phyloP scores from a whole-genome alignment of 2,888 invertebrate genomes.

The Globia sparganii region DNA sequence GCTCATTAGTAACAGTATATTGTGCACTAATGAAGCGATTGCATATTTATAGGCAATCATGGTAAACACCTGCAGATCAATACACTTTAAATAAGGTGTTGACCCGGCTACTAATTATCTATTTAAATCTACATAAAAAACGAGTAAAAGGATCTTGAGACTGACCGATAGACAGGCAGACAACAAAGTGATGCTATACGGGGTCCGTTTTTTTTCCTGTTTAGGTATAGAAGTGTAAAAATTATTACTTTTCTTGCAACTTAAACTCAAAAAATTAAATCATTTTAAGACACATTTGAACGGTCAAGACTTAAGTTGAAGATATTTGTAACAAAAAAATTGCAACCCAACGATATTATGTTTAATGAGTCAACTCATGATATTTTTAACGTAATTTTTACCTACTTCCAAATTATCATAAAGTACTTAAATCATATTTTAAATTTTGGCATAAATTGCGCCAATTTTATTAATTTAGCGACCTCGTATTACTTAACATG shows the following conservation, averaged over 20 bases:
- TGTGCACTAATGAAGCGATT: conserved; percentile 30
- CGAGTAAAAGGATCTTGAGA: neutral
- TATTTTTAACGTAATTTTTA: neutral
- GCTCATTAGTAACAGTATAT: conserved; percentile 36
- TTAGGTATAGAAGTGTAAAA: neutral
- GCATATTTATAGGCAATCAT: conserved; percentile 18
- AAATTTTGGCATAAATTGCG: neutral
- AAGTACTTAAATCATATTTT: neutral
- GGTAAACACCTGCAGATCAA: conserved; percentile 20
- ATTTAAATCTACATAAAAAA: neutral
- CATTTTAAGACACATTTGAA: neutral
- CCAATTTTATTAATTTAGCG: neutral
- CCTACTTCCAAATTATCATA: neutral
- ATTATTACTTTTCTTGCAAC: neutral
- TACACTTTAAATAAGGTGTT: conserved; percentile 3
- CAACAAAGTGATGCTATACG: neutral
- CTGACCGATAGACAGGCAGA: neutral
- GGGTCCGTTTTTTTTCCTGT: neutral
- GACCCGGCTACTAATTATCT: neutral
- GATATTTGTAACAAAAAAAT: neutral
- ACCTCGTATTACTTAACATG: neutral
- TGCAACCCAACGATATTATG: neutral
- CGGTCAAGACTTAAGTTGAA: neutral
- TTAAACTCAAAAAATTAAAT: neutral
- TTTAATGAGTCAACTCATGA: neutral